Conservation (phyloP, 2,797 vertebrate genomes). For the Neosalanx taihuensis region DNA sequence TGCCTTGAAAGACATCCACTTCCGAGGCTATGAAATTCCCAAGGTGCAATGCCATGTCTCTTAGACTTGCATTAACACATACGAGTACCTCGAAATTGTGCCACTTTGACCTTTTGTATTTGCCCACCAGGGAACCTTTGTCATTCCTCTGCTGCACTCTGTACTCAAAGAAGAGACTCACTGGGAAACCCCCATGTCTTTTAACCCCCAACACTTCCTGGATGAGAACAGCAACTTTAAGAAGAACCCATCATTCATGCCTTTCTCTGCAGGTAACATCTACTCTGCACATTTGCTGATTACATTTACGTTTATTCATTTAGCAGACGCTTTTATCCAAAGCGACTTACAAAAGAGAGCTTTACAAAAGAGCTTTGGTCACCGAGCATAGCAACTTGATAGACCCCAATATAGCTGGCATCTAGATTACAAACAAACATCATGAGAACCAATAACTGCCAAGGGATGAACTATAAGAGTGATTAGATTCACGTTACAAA, state of each 20-base stretch:
- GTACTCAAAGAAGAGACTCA: slow-evolving; percentile 62
- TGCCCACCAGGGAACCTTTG: slow-evolving; percentile 55
- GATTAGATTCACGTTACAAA: neutral
- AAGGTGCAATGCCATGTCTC: slow-evolving; percentile 9
- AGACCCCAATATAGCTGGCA: too few species aligned
- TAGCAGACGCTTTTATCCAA: too few species aligned
- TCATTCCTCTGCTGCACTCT: slow-evolving; percentile 69
- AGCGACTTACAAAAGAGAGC: too few species aligned
- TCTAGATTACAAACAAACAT: too few species aligned
- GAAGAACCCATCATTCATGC: slow-evolving; percentile 66
- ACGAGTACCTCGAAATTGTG: neutral
- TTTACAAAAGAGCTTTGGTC: too few species aligned
- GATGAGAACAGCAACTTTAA: slow-evolving; percentile 67
- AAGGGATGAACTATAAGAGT: too few species aligned
- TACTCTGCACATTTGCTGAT: neutral
- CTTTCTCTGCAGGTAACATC: slow-evolving; percentile 66
- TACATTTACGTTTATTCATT: too few species aligned
- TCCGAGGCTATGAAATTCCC: slow-evolving; percentile 66
- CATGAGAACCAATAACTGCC: too few species aligned
- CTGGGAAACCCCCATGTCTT: slow-evolving; percentile 63
- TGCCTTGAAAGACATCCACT: slow-evolving; percentile 54
- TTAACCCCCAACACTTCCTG: slow-evolving; percentile 71
- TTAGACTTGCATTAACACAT: neutral
- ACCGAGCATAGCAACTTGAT: too few species aligned
- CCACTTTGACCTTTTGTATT: neutral